Evolutionary conservation across 2,113 vertebrate genomes (phyloP).

Genomic region (Echinops telfairi): DNA sequence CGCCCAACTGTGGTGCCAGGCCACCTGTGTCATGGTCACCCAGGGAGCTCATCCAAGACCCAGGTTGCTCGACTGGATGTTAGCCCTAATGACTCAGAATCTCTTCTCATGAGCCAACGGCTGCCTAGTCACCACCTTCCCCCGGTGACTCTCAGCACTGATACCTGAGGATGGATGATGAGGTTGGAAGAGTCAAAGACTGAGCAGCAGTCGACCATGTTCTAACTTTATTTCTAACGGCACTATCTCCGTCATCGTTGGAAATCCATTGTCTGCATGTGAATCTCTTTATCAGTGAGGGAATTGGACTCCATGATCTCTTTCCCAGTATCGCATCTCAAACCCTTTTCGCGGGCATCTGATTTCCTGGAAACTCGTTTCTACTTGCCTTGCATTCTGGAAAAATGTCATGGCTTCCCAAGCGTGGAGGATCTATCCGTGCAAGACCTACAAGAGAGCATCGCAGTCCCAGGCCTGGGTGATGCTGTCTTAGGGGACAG

Average conservation of each 20-base stretch:
- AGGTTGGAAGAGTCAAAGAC: neutral
- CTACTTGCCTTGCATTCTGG: neutral
- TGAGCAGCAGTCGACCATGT: fast-evolving
- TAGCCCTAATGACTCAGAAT: neutral
- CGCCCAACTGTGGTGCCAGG: neutral
- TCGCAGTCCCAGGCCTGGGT: neutral
- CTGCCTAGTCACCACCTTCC: neutral
- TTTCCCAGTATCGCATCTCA: neutral
- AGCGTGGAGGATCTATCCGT: neutral
- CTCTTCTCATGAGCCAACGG: fast-evolving
- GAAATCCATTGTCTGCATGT: neutral
- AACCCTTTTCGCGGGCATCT: neutral
- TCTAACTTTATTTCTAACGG: neutral
- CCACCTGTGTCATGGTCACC: fast-evolving
- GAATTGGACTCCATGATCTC: too few species aligned
- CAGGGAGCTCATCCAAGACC: neutral
- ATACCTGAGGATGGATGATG: neutral
- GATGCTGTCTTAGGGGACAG: neutral
- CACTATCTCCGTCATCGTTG: too few species aligned
- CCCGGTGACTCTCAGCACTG: neutral
- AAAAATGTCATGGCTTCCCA: neutral
- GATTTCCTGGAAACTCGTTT: neutral
- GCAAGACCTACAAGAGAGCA: neutral
- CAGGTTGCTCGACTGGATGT: fast-evolving
- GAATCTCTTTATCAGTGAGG: neutral